Percentiles rank a stretch among this genome's conserved stretches.
These are phyloP conservation scores for Neuroterus valhalla DNA, from an alignment of 1,140 invertebrate species.

Conservation along the genomic window DNA sequence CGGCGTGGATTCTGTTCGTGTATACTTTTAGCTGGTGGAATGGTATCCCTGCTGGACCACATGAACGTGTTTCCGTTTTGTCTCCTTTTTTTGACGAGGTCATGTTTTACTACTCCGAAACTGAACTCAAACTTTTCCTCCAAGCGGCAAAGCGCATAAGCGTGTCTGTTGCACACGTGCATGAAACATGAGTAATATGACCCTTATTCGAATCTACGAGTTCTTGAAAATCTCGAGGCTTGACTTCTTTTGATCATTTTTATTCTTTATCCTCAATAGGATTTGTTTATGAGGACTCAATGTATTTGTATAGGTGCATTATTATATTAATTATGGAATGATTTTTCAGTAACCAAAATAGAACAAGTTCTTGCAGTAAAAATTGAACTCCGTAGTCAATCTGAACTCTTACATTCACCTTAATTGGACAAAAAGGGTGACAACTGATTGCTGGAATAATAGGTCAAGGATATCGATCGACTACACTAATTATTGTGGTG, in stretches of 20 bases:
- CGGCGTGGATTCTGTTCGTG: background rate
- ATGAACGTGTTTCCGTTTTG: slow-evolving; percentile 10
- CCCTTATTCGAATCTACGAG: slow-evolving; percentile 29
- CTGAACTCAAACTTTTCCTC: background rate
- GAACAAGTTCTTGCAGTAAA: too few relatives aligned
- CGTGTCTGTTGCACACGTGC: slow-evolving; percentile 51
- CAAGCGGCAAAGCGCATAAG: background rate
- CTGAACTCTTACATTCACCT: too few relatives aligned
- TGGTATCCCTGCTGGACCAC: slow-evolving; percentile 13
- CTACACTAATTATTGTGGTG: background rate
- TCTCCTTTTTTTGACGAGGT: slow-evolving; percentile 19
- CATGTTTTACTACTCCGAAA: slow-evolving; percentile 1
- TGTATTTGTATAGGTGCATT: too few relatives aligned
- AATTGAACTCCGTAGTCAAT: too few relatives aligned
- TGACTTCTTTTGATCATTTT: slow-evolving; percentile 18
- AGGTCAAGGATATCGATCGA: background rate
- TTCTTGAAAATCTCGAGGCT: background rate
- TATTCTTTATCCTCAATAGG: background rate
- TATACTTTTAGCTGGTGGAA: slow-evolving; percentile 1
- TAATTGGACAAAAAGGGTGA: too few relatives aligned
- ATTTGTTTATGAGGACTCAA: too few relatives aligned
- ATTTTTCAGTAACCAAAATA: too few relatives aligned
- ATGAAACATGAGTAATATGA: slow-evolving; percentile 51
- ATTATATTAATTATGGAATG: too few relatives aligned
- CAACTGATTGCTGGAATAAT: too few relatives aligned